These are phyloP conservation scores for Galerucella calmariensis DNA, from an alignment of 2,888 invertebrate species.

Conservation along the genomic window DNA sequence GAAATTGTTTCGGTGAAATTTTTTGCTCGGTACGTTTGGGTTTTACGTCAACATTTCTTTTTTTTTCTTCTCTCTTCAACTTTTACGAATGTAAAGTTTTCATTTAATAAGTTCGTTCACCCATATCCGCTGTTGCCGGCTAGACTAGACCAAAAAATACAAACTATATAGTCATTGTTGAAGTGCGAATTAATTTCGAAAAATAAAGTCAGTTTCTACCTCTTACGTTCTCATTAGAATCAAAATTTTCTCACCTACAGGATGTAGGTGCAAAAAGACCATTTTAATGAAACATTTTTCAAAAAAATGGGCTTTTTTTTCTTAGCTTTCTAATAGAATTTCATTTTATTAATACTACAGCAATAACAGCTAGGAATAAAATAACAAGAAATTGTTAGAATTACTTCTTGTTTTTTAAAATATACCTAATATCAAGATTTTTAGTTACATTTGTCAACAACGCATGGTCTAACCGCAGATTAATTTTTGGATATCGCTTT, in stretches of 20 bases:
- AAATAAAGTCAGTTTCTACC: no score
- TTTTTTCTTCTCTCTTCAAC: slow-evolving; percentile 39
- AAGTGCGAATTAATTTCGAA: not conserved
- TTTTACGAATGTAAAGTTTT: slow-evolving; percentile 30
- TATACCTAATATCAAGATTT: not conserved
- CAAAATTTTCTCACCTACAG: no score
- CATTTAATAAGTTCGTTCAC: slow-evolving; percentile 44
- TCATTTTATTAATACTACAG: no score
- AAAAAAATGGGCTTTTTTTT: no score
- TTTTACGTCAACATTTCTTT: slow-evolving; percentile 18
- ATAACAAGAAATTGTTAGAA: no score
- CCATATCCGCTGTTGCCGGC: slow-evolving; percentile 28
- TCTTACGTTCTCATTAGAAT: no score
- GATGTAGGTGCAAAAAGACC: no score
- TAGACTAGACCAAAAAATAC: not conserved
- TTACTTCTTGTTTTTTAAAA: not conserved
- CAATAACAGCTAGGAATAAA: no score
- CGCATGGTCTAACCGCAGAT: slow-evolving; percentile 5
- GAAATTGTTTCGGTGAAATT: slow-evolving; percentile 55
- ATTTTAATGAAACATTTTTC: no score
- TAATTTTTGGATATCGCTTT: slow-evolving; percentile 39
- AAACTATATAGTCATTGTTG: not conserved
- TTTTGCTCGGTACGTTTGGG: slow-evolving; percentile 32
- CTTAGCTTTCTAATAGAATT: no score
- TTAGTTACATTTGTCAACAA: slow-evolving; percentile 9